Base-by-base conservation (phyloP, 2,113 vertebrate genomes). In the Thamnophis sirtalis region DNA sequence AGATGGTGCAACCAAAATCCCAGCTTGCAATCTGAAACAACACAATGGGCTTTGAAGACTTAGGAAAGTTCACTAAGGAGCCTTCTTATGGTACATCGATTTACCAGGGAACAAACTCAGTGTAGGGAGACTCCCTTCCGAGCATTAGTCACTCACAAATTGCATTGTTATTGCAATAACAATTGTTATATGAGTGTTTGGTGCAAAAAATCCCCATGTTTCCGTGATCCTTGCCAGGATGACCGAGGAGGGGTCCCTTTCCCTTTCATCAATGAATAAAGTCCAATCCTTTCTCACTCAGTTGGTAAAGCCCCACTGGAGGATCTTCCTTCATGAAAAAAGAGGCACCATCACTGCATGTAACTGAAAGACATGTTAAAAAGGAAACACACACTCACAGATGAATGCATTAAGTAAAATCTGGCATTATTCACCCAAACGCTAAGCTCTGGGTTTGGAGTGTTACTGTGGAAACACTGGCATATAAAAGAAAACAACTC, bases 381-480 rank as follows among this genome's bases (percentile, higher is more conserved):
- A 89, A 91, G 51, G 89, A 91, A 93, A 93, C 50, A 68, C 9
- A 19, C 43, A 4, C 15, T 60, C 17, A 60, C 26, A 38, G 86
- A 88, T 85, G 8, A 93, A 92, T 89, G 88, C 90, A 92, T 95
- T 92, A 92, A 91, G 50, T 22, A 28, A 58, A 84, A 89, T 93
- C 93, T 93, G 92, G 95, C 91, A 33, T 96, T 96, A 95, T 96
- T 96, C 96, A 94, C 95, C 94, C 95, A 93, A 95, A 68, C 22
- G 92, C 89, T 49, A 28, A 93, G 95, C 95, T 93, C 93, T 93
- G 87, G 94, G 28, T 93, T 95, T 95, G 87, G 95, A 95, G 93
- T 95, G 96, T 97, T 97, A 96, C 96, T 97, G 96, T 96, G 96
- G 96, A 96, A 97, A 97, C 49, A 3, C 26, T 90, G 63, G 91